Percentiles rank a stretch among this genome's conserved stretches.
Conservation (phyloP, 53 echinoderm and acorn worm species). For the Echinometra lucunter region DNA sequence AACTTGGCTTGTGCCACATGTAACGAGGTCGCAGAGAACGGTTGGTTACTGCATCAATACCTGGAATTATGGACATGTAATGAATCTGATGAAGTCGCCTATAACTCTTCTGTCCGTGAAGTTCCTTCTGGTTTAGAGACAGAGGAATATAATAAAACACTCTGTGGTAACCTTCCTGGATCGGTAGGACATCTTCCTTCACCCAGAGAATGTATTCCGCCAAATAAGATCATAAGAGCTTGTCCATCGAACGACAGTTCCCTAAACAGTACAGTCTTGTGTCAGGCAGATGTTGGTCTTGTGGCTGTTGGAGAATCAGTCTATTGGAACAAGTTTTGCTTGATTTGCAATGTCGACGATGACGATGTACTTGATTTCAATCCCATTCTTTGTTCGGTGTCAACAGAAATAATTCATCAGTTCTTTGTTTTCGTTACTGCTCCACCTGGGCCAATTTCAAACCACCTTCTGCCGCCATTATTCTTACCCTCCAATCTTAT, state of each 20-base stretch:
- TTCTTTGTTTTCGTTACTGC: not conserved
- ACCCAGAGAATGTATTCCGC: constrained; percentile 13
- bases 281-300: not conserved
- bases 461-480: not conserved
- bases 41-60: not conserved
- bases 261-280: not conserved
- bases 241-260: not conserved
- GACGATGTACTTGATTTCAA: not conserved
- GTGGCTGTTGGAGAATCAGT: not conserved
- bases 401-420: no score
- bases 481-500: not conserved
- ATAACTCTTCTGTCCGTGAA: not conserved
- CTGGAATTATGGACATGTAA: not conserved
- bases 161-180: not conserved
- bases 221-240: not conserved
- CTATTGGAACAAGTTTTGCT: constrained; percentile 12
- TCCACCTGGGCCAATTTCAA: not conserved
- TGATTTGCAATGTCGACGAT: not conserved
- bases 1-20: constrained; percentile 51
- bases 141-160: not conserved
- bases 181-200: not conserved
- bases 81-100: not conserved
- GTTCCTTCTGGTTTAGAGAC: not conserved
- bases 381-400: not conserved
- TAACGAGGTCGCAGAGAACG: not conserved